Evolutionary conservation across 2,113 vertebrate genomes (phyloP).

Genomic region (Rhynchomys soricoides): DNA sequence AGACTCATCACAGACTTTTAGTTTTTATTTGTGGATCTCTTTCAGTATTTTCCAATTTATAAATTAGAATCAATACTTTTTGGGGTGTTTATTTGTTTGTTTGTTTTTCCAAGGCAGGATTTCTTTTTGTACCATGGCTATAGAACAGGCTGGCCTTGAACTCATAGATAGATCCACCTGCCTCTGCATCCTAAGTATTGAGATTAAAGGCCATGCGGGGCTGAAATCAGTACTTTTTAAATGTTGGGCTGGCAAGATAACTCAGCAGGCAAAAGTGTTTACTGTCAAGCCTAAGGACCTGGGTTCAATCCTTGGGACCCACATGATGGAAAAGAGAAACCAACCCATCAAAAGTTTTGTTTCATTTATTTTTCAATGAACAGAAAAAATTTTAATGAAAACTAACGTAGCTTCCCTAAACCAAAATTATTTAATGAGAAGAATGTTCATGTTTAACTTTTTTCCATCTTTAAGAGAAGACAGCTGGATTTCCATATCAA

Average conservation of each 20-base stretch:
- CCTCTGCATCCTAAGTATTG: not conserved
- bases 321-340: not conserved
- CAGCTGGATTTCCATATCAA: not conserved
- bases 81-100: not conserved
- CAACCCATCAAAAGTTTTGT: not conserved
- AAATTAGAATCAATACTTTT: constrained; percentile 20
- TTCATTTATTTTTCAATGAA: not conserved
- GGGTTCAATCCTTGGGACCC: not conserved
- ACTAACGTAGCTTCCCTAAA: constrained; percentile 48
- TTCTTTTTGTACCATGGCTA: not conserved
- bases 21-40: constrained; percentile 39
- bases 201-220: not conserved
- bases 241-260: not conserved
- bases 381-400: constrained; percentile 33
- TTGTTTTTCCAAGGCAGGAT: not conserved
- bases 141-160: not conserved
- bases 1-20: not conserved
- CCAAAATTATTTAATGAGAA: constrained; percentile 9
- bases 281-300: not conserved
- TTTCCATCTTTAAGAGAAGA: constrained; percentile 10
- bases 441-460: not conserved
- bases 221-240: not conserved
- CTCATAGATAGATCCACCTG: not conserved
- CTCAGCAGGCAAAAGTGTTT: not conserved
- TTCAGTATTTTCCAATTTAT: not conserved